phyloP scores from a whole-genome alignment of 2,888 invertebrate genomes.

The Choristoneura rosaceana region DNA sequence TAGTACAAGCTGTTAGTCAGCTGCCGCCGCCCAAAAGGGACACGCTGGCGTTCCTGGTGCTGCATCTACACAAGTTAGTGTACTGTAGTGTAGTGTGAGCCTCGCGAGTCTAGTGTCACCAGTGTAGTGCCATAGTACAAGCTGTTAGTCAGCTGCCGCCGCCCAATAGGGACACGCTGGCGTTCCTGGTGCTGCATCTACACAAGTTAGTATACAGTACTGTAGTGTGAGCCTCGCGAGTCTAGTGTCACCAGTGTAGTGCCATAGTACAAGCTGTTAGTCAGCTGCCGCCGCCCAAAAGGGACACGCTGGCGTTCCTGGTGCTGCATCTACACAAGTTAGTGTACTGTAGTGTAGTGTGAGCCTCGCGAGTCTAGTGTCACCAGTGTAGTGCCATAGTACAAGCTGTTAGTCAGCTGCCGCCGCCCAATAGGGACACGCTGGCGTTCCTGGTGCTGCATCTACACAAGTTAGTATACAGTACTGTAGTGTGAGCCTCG shows the following conservation, averaged over 20 bases:
- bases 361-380: too few species aligned
- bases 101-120: too few species aligned
- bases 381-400: slow-evolving; percentile 81
- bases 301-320: slow-evolving; percentile 97
- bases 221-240: too few species aligned
- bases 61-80: slow-evolving; percentile 90
- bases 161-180: slow-evolving; percentile 97
- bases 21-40: slow-evolving; percentile 97
- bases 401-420: slow-evolving; percentile 93
- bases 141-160: slow-evolving; percentile 94
- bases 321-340: slow-evolving; percentile 92
- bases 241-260: too few species aligned
- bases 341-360: background rate
- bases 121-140: slow-evolving; percentile 84
- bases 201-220: slow-evolving; percentile 69
- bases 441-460: slow-evolving; percentile 96
- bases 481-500: too few species aligned
- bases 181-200: slow-evolving; percentile 95
- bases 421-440: slow-evolving; percentile 97
- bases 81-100: too few species aligned
- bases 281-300: slow-evolving; percentile 95
- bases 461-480: slow-evolving; percentile 83
- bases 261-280: slow-evolving; percentile 91
- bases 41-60: slow-evolving; percentile 95
- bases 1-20: too few species aligned